Percentiles rank a stretch among this genome's conserved stretches.
Conservation (phyloP, 2,113 vertebrate species). For the Callospermophilus lateralis region DNA sequence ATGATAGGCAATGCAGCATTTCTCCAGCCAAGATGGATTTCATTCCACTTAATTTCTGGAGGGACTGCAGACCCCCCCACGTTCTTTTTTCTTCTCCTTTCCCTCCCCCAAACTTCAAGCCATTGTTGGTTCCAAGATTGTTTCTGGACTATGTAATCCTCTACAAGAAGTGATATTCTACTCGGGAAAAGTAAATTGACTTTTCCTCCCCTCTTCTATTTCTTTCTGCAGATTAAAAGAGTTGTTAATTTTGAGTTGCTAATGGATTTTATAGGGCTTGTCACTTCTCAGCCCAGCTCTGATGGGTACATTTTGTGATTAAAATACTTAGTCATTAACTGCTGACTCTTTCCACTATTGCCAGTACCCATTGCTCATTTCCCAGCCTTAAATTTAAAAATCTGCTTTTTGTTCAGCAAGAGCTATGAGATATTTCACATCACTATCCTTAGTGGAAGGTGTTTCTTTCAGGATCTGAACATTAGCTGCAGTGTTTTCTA, state of each 20-base stretch:
- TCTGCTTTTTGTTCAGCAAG: conserved; percentile 19
- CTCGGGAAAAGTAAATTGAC: not conserved
- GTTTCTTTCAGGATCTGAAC: conserved; percentile 37
- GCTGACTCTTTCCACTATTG: not conserved
- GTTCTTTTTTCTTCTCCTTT: not conserved
- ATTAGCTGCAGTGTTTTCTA: conserved; percentile 49
- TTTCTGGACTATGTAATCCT: not conserved
- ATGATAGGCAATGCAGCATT: not conserved
- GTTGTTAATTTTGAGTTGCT: conserved; percentile 23
- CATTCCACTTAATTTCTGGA: not conserved
- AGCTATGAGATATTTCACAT: not conserved
- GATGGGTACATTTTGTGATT: conserved; percentile 36
- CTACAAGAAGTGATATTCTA: not conserved
- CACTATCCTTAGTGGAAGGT: conserved; percentile 9
- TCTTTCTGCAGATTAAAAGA: not conserved
- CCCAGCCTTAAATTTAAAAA: conserved; percentile 39
- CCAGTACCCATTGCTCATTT: not conserved
- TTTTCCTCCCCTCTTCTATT: not conserved
- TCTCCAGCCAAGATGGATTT: conserved; percentile 1
- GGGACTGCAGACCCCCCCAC: not conserved
- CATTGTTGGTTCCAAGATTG: not conserved
- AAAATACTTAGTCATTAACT: conserved; percentile 44
- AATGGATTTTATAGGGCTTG: conserved; percentile 54
- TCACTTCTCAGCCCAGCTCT: conserved; percentile 28
- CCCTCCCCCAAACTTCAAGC: not conserved